Evolutionary conservation across 1,140 invertebrate genomes (phyloP), one percentile per base, ranked within the genome.

Genomic region (Cydia fagiglandana): DNA sequence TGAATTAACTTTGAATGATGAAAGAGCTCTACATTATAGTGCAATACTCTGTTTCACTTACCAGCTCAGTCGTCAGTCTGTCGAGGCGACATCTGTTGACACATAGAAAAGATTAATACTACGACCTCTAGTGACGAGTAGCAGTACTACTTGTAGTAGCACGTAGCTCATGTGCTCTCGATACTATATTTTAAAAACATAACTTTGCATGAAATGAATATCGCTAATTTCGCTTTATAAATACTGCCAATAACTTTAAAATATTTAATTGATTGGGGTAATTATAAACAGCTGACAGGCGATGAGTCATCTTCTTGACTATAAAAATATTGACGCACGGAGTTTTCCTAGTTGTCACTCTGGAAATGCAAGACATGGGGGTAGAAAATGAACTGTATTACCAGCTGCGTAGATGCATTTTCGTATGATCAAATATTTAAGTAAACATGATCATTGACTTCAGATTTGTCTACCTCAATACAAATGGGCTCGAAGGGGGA

Each of bases 81-180:
- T 24, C 2, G 7, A 10, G 30, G 34, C 66, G 66, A 41, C 66
- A 70, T 70, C 66, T 70, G 15, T 70, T 70, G 66, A 70, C 66
- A 70, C 2, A 41, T 41, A 17, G 34, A 34, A n/a, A 41, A 70
- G 15, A 10, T 17, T n/a, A n/a, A 41, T 1, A n/a, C 38, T 45
- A 61, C 17, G 77, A 76, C 79, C 82, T 82, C 83, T 84, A 75
- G 64, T 30, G 68, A 12, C 50, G 53, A 80, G 45, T 81, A 79
- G 81, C 34, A 10, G 28, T 73, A 77, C 13, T 56, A 41, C 66
- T 61, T 74, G 64, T n/a, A 47, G 10, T 20, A 15, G 45, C 50
- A 30, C 9, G 15, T 30, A 74, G 34, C 66, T 75, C 28, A 75
- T 50, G 38, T 17, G 12, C 66, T 75, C 28, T 73, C 38, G 28